Base-by-base conservation (phyloP, 2,113 vertebrate genomes). In the Piliocolobus tephrosceles region DNA sequence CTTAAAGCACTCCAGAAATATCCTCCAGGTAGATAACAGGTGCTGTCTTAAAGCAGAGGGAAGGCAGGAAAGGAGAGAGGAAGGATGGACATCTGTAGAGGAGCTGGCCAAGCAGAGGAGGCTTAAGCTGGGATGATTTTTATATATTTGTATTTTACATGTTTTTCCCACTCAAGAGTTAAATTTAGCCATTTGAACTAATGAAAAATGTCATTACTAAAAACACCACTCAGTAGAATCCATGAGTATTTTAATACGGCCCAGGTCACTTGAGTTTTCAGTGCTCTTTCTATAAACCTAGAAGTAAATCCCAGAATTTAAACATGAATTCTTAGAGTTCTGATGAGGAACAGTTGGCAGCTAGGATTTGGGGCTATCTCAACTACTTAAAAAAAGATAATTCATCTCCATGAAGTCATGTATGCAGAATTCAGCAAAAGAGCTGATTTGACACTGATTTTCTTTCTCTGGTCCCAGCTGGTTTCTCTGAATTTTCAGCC, bases 231-330 rank as follows among this genome's bases (percentile, higher is more conserved):
- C 66, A 58, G 43, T 83, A 87, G 57, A 90, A 79, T 14, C 25
- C n/a, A 22, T 52, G 35, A 95, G 50, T 43, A 25, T 82, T 96
- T 83, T 68, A 75, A 66, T 61, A 95, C 38, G 32, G 50, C 66
- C 10, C 55, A 72, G 52, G 14, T 86, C n/a, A 66, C 79, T 91
- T 58, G 72, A 76, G 23, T 75, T 87, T 92, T 78, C 43, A 83
- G 18, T 73, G 50, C 11, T 96, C 43, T 92, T 55, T 73, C 78
- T 18, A 73, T 92, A 88, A 95, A 96, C 30, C 72, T 89, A 13
- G 14, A 87, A 78, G 35, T 75, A 64, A 70, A 61, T 87, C 87
- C 38, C 35, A 73, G 64, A 93, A 72, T 76, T 86, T 55, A 92
- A 91, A 55, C 45, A 68, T 3, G 58, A 92, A 93, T 55, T 89